Evolutionary conservation across 2,797 vertebrate genomes (phyloP).

Genomic region (Intellagama lesueurii): DNA sequence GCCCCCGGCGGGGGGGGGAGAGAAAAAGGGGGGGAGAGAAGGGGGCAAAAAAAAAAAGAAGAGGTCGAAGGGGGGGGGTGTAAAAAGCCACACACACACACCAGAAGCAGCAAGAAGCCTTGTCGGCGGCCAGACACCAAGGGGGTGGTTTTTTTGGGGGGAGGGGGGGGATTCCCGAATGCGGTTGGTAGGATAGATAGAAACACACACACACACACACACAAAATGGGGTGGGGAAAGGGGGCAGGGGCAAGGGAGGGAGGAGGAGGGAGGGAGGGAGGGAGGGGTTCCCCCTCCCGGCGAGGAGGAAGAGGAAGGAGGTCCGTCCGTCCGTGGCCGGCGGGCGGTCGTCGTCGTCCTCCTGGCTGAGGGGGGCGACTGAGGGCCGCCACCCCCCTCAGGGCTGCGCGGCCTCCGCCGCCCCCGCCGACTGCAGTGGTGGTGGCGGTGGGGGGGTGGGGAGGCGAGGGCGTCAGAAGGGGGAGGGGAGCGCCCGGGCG

Average conservation of each 20-base stretch:
- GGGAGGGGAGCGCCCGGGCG: background rate
- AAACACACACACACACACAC: too few species aligned
- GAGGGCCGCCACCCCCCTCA: constrained; percentile 39
- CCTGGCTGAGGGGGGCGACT: constrained; percentile 18
- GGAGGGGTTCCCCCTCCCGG: background rate
- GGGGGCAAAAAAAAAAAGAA: too few species aligned
- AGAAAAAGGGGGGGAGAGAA: too few species aligned
- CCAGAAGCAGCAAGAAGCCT: background rate
- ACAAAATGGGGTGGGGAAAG: too few species aligned
- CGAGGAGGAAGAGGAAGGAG: background rate
- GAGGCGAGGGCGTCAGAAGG: background rate
- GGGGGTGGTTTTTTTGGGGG: too few species aligned
- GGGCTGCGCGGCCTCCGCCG: constrained; percentile 21
- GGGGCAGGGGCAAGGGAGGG: background rate
- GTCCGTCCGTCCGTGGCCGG: too few species aligned
- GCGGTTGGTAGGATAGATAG: too few species aligned
- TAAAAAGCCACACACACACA: too few species aligned
- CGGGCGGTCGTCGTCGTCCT: background rate
- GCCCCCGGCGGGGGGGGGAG: too few species aligned
- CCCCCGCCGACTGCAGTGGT: constrained; percentile 3
- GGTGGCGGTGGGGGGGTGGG: background rate
- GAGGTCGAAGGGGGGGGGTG: background rate
- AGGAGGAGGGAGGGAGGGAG: too few species aligned
- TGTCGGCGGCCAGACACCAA: too few species aligned
- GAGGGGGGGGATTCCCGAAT: too few species aligned